Base-by-base conservation (phyloP, 1,140 invertebrate genomes). In the Paraescarpia echinospica region DNA sequence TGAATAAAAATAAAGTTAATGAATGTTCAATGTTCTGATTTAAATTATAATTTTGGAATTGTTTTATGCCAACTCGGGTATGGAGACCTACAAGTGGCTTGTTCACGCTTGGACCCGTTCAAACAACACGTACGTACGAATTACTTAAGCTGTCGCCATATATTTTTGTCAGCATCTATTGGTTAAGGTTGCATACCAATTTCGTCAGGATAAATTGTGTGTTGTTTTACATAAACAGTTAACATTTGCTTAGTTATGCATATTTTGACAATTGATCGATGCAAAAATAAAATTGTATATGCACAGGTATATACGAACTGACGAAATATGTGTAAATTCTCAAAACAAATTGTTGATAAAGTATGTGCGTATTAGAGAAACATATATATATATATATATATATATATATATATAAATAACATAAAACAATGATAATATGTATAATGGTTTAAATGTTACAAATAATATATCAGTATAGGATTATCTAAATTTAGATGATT, bases 361-460 rank as follows among this genome's bases (percentile, higher is more conserved):
- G n/a, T n/a, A 77, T 77, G 18, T 77, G 18, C 18, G 18, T 77
- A 77, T 77, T 77, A 77, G 5, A 77, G 5, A 77, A 8, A 77
- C 18, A 77, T 77, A 77, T 77, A 77, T 77, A 77, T 77, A 77
- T 77, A 77, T 77, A 77, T 77, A 77, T 77, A 77, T 77, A 77
- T 77, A 18, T 77, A 77, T 22, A 77, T 77, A 77, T 77, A 77
- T 77, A 77, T 77, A 31, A 1, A 22, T 77, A 31, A 77, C 18
- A 31, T 31, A 8, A 77, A 1, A 77, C n/a, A 48, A 48, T 48
- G 41, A 5, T n/a, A n/a, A n/a, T n/a, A n/a, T n/a, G n/a, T 8
- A 48, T 48, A 48, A 8, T 48, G 48, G 48, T 18, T 51, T 51
- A 18, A 51, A 51, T 51, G 48, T 18, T 51, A 51, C 48, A 51